Evolutionary conservation across 2,113 vertebrate species (phyloP).

Genomic region (Rafetus swinhoei): DNA sequence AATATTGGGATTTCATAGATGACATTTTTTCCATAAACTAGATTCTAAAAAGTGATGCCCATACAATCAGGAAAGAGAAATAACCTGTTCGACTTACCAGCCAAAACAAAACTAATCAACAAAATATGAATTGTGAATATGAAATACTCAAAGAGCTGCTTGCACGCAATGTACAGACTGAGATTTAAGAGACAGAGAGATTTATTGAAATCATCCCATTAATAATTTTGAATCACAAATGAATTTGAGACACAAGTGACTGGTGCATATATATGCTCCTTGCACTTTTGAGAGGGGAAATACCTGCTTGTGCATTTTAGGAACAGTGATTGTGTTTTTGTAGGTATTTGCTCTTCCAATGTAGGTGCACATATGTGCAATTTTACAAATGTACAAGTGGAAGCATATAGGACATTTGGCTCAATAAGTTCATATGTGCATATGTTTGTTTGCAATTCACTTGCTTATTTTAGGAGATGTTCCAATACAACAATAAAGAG

Average conservation of each 20-base stretch:
- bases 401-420: background rate
- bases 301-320: background rate
- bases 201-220: constrained; percentile 37
- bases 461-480: background rate
- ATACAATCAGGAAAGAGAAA: background rate
- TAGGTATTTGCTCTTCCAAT: constrained; percentile 46
- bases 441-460: constrained; percentile 1
- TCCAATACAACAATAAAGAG: background rate
- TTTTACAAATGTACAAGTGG: constrained; percentile 7
- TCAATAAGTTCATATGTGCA: background rate
- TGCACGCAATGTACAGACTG: constrained; percentile 34
- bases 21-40: background rate
- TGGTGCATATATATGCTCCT: background rate
- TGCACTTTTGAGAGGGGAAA: constrained; percentile 39
- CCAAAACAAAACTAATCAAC: constrained; percentile 10
- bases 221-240: constrained; percentile 41
- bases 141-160: constrained; percentile 29
- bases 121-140: constrained; percentile 3
- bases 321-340: constrained; percentile 14
- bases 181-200: constrained; percentile 43
- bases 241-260: constrained; percentile 17
- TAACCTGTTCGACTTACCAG: background rate
- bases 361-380: background rate
- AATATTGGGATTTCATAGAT: constrained; percentile 19
- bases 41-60: background rate